Base-by-base conservation (phyloP, 2,113 vertebrate genomes). In the Python bivittatus region DNA sequence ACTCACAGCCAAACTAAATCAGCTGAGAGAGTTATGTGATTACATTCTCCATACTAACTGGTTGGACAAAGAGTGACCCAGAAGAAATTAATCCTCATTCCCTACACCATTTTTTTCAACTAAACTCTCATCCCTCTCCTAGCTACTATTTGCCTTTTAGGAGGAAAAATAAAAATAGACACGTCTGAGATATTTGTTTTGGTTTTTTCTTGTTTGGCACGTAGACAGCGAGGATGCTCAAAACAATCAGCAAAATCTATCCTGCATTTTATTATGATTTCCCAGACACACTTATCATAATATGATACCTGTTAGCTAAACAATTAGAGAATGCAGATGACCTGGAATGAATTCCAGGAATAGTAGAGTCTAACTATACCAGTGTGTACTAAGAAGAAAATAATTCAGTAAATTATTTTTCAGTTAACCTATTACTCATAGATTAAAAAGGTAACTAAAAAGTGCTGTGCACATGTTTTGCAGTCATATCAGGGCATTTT, bases 361-460 rank as follows among this genome's bases (percentile, higher is more conserved):
- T 17, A 10, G 20, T 33, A 60, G 10, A 83, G 22, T 57, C 33
- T n/a, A 92, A 53, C 27, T 17, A 72, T 56, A 9, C 54, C 84
- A 86, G 44, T 8, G 33, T 87, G 61, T 17, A 52, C 33, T 9
- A 57, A 79, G 38, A 83, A 20, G n/a, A 48, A 48, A 27, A 17
- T 60, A 29, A 58, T 48, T 88, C 91, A 60, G 9, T 25, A 88
- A 4, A 88, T 25, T 25, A 57, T 92, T 94, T 92, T 90, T 12
- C 1, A 89, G 92, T 92, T 92, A 22, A 2, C 64, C 23, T 92
- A 13, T 91, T 2, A 94, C 61, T 89, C 83, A 90, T 42, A 90
- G 88, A 54, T 13, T 88, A 91, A 33, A 93, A 88, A 33, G 90
- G 89, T 56, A 86, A 86, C 25, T 25, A 64, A 1, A 27, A 0